These are phyloP conservation scores for Tipula vernalis DNA, from an alignment of 2,888 invertebrate species.

Conservation along the genomic window DNA sequence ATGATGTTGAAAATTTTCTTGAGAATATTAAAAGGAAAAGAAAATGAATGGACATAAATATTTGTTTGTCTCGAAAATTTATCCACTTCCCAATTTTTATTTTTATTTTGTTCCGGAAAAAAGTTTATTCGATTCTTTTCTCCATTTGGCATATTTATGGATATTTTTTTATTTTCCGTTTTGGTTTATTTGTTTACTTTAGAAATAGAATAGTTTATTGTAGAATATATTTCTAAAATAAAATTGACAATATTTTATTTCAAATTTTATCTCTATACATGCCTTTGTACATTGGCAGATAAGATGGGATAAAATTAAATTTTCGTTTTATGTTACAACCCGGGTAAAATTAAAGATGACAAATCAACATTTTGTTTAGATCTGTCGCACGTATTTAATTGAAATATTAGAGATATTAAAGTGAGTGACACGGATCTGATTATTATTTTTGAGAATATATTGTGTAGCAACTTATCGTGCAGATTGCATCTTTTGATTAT, in stretches of 20 bases:
- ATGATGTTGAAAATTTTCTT: not conserved
- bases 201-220: not conserved
- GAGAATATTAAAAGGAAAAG: not conserved
- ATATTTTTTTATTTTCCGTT: not conserved
- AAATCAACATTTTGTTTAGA: not conserved
- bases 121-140: not conserved
- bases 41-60: not conserved
- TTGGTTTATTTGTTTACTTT: not conserved
- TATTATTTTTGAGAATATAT: not conserved
- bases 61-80: not conserved
- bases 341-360: not conserved
- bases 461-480: no score
- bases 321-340: not conserved
- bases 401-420: not conserved
- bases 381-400: not conserved
- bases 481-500: not conserved
- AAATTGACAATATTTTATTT: not conserved
- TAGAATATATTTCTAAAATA: not conserved
- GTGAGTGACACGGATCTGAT: not conserved
- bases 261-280: not conserved
- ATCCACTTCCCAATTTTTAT: not conserved
- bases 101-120: not conserved
- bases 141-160: not conserved
- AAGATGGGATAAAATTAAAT: not conserved
- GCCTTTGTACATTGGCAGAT: not conserved